Conservation (phyloP, 2,113 vertebrate genomes). For the Ochotona princeps region DNA sequence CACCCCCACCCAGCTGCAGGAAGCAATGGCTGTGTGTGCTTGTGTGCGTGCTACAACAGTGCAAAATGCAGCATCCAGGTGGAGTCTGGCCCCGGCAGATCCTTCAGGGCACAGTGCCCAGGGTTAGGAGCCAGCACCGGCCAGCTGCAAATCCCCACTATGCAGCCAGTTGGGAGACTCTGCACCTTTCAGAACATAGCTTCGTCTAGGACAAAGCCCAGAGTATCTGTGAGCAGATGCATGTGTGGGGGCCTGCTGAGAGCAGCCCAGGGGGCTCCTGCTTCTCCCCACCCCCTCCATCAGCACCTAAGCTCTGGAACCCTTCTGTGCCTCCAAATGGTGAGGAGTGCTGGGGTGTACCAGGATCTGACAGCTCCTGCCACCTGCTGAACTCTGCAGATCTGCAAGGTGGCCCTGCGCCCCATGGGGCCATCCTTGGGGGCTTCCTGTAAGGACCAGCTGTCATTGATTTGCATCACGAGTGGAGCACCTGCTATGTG, state of each 20-base stretch:
- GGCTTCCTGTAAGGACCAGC: not conserved
- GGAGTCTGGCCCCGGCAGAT: too few species aligned
- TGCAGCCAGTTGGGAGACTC: accelerated
- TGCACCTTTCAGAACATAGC: not conserved
- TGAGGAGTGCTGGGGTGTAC: too few species aligned
- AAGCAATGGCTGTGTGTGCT: not conserved
- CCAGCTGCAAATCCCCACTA: too few species aligned
- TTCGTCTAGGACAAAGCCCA: not conserved
- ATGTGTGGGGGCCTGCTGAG: not conserved
- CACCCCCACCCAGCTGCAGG: too few species aligned
- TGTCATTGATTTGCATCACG: not conserved
- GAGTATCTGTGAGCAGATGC: not conserved
- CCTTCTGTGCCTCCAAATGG: not conserved
- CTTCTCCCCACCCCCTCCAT: too few species aligned
- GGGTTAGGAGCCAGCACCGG: too few species aligned
- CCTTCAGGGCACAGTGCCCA: too few species aligned
- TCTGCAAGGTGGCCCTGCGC: not conserved
- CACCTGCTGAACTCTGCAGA: accelerated
- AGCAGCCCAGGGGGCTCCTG: not conserved
- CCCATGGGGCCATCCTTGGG: not conserved
- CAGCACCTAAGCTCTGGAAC: too few species aligned
- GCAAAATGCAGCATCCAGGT: too few species aligned
- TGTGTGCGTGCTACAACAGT: not conserved
- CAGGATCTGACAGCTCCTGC: not conserved
- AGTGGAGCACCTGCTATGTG: not conserved